Percentiles rank a stretch among this genome's conserved stretches.
These are phyloP conservation scores for Limnephilus marmoratus DNA, from an alignment of 2,888 invertebrate genomes.

Conservation along the genomic window DNA sequence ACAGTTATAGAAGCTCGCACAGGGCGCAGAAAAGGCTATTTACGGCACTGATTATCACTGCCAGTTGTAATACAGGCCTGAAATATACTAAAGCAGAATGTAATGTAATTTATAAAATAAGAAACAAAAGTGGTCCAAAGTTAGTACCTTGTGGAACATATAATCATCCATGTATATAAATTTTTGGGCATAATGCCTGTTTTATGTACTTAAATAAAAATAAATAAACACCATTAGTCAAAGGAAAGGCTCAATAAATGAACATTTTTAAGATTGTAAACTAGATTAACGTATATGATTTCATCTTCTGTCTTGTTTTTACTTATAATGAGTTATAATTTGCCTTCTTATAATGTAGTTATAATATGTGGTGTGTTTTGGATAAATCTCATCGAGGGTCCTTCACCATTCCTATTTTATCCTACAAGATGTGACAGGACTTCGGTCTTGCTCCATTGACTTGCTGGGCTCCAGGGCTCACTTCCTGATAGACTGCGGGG, in stretches of 20 bases:
- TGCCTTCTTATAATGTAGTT: not conserved
- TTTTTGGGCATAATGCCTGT: no score
- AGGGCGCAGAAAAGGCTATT: no score
- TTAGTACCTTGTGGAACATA: no score
- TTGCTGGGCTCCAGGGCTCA: conserved; percentile 93
- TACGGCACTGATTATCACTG: no score
- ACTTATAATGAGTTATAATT: not conserved
- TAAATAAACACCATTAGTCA: not conserved
- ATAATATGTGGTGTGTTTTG: not conserved
- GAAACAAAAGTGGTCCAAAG: no score
- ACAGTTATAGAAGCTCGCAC: no score
- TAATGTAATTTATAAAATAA: no score
- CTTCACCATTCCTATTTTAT: conserved; percentile 62
- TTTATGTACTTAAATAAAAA: no score
- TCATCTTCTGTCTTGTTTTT: not conserved
- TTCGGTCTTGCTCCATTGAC: conserved; percentile 89
- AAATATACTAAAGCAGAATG: no score
- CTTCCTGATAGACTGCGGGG: conserved; percentile 71
- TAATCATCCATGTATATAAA: no score
- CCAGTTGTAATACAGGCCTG: no score
- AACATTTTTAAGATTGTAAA: not conserved
- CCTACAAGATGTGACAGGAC: conserved; percentile 95
- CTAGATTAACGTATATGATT: not conserved
- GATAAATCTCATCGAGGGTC: not conserved
- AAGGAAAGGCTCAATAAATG: not conserved